Evolutionary conservation across 2,797 vertebrate species (phyloP).

Genomic region (Anolis apletophallus): DNA sequence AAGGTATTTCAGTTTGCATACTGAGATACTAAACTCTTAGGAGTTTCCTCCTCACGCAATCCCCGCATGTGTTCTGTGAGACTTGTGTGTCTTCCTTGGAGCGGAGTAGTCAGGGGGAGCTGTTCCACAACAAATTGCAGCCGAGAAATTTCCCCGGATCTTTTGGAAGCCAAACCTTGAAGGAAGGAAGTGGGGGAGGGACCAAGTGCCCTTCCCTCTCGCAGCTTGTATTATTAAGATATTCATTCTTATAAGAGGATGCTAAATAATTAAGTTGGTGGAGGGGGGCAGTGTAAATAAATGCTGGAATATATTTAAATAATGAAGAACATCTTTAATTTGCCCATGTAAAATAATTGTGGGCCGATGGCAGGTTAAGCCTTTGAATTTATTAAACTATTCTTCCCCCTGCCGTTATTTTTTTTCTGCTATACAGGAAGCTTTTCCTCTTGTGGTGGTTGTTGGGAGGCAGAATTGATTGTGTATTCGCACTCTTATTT

Average conservation of each 20-base stretch:
- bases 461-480: constrained; percentile 73
- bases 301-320: constrained; percentile 80
- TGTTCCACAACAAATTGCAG: constrained; percentile 81
- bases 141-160: constrained; percentile 55
- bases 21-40: constrained; percentile 7
- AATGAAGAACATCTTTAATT: constrained; percentile 78
- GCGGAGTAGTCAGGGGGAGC: constrained; percentile 83
- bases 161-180: constrained; percentile 69
- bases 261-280: constrained; percentile 78
- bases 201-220: constrained; percentile 15
- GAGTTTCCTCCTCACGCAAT: constrained; percentile 7
- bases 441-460: constrained; percentile 42
- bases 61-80: constrained; percentile 36
- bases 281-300: constrained; percentile 74
- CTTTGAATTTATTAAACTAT: constrained; percentile 70
- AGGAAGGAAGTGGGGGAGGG: not conserved
- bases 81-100: constrained; percentile 61
- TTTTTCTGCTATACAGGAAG: constrained; percentile 51
- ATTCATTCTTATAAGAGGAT: constrained; percentile 77
- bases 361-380: constrained; percentile 67
- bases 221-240: constrained; percentile 77
- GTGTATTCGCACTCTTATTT: constrained; percentile 63
- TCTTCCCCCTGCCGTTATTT: constrained; percentile 57
- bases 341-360: constrained; percentile 70
- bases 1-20: constrained; percentile 18